These are phyloP conservation scores for Albula goreensis DNA, from an alignment of 2,113 vertebrate species.

Conservation along the genomic window DNA sequence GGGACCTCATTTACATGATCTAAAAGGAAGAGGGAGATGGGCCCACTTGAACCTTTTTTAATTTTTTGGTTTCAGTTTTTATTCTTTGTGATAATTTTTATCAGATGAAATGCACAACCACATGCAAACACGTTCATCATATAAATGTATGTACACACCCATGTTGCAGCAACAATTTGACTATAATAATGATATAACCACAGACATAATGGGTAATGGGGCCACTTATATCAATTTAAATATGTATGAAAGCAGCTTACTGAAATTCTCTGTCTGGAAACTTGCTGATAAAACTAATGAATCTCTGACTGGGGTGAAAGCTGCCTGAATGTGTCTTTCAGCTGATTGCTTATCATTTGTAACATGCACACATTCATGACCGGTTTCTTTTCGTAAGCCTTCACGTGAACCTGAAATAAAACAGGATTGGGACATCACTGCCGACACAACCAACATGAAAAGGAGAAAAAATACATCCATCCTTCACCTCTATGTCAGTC, in stretches of 20 bases:
- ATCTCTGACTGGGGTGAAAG: slow-evolving; percentile 56
- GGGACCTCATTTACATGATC: slow-evolving; percentile 43
- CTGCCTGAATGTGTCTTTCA: slow-evolving; percentile 39
- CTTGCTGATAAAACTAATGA: slow-evolving; percentile 64
- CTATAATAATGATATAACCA: slow-evolving; percentile 26
- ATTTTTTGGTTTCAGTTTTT: slow-evolving; percentile 19
- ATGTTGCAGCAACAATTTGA: slow-evolving; percentile 7
- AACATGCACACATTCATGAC: slow-evolving; percentile 37
- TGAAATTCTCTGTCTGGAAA: slow-evolving; percentile 60
- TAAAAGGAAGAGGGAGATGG: neutral
- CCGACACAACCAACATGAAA: slow-evolving; percentile 4
- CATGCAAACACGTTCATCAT: slow-evolving; percentile 22
- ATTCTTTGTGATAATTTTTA: too few species aligned
- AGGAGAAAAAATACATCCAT: slow-evolving; percentile 23
- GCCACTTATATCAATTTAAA: slow-evolving; percentile 65
- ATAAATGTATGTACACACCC: slow-evolving; percentile 31
- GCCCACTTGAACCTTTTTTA: too few species aligned
- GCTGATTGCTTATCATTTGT: slow-evolving; percentile 50
- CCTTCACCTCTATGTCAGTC: neutral
- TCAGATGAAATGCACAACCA: too few species aligned
- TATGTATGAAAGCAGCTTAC: slow-evolving; percentile 54
- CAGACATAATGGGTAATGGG: slow-evolving; percentile 43
- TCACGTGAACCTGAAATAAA: slow-evolving; percentile 7
- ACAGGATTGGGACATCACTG: slow-evolving; percentile 1
- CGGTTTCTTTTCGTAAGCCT: neutral